phyloP scores from a whole-genome alignment of 2,113 vertebrate genomes.

The Sinosuthora webbiana region DNA sequence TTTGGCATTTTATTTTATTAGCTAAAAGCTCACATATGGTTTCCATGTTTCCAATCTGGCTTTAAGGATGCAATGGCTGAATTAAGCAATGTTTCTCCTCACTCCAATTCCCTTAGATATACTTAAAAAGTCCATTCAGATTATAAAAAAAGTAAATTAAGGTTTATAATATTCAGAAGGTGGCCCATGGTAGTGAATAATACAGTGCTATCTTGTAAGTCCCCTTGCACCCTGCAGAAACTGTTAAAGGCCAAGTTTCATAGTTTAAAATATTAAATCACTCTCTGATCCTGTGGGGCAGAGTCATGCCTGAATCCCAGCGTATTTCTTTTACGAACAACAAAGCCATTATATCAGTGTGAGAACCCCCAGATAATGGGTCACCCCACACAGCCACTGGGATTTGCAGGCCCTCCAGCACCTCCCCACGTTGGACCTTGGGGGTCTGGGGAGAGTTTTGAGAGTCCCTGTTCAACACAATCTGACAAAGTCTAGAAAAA shows the following conservation, averaged over 20 bases:
- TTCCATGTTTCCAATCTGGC: slow-evolving; percentile 78
- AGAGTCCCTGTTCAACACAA: not conserved
- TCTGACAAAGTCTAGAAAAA: not conserved
- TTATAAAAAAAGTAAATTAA: slow-evolving; percentile 69
- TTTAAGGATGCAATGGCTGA: slow-evolving; percentile 71
- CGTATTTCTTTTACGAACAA: not conserved
- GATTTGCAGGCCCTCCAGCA: not conserved
- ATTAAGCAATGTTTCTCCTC: slow-evolving; percentile 70
- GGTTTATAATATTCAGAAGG: slow-evolving; percentile 62
- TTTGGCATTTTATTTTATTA: slow-evolving; percentile 81
- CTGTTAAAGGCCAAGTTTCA: slow-evolving; percentile 55
- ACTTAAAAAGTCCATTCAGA: slow-evolving; percentile 65
- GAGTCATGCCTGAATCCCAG: slow-evolving; percentile 5
- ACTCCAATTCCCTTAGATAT: slow-evolving; percentile 52
- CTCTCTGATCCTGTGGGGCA: slow-evolving; percentile 22
- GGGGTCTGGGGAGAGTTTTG: not conserved
- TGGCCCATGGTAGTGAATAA: slow-evolving; percentile 55
- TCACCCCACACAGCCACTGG: not conserved
- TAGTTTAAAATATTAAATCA: slow-evolving; percentile 47
- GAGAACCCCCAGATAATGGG: not conserved
- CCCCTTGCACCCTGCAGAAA: slow-evolving; percentile 39
- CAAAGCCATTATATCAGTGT: not conserved
- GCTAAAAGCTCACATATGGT: slow-evolving; percentile 81
- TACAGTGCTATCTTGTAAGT: slow-evolving; percentile 55
- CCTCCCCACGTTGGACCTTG: not conserved